phyloP scores from a whole-genome alignment of 1,140 invertebrate species.

The Drosophila persimilis region DNA sequence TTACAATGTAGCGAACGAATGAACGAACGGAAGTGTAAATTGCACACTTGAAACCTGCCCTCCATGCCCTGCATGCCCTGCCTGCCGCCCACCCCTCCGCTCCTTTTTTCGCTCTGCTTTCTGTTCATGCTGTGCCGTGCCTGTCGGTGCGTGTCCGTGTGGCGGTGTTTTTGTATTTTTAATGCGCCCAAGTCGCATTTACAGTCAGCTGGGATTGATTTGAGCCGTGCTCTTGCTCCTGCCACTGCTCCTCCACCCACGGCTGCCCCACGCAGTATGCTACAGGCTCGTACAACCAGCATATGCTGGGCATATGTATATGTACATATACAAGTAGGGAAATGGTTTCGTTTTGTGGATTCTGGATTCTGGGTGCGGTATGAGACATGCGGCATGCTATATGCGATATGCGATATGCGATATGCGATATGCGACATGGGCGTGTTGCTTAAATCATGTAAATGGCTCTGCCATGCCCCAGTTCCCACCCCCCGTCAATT shows the following conservation, averaged over 20 bases:
- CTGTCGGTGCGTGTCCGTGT: conserved; percentile 31
- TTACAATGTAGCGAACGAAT: conserved; percentile 49
- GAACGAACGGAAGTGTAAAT: conserved; percentile 70
- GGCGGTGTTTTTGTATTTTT: conserved; percentile 37
- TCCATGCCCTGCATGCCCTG: neutral
- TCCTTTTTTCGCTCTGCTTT: conserved; percentile 13
- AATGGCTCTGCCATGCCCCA: conserved; percentile 3
- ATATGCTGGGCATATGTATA: conserved; percentile 54
- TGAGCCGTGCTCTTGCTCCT: neutral
- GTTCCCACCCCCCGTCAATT: conserved; percentile 37
- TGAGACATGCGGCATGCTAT: too few relatives aligned
- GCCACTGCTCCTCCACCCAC: too few relatives aligned
- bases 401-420: too few relatives aligned
- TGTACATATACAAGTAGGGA: neutral
- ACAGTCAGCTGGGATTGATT: conserved; percentile 72
- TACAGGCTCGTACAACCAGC: conserved; percentile 42
- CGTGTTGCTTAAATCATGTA: conserved; percentile 35
- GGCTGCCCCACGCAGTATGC: conserved; percentile 57
- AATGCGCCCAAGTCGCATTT: conserved; percentile 47
- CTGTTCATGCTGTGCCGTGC: too few relatives aligned
- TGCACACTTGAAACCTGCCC: conserved; percentile 67
- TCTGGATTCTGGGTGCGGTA: neutral
- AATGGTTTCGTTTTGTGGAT: conserved; percentile 14
- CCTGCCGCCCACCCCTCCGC: conserved; percentile 13
- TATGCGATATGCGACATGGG: neutral